Conservation (phyloP, 2,797 vertebrate species). For the Melanotaenia pygmaea region DNA sequence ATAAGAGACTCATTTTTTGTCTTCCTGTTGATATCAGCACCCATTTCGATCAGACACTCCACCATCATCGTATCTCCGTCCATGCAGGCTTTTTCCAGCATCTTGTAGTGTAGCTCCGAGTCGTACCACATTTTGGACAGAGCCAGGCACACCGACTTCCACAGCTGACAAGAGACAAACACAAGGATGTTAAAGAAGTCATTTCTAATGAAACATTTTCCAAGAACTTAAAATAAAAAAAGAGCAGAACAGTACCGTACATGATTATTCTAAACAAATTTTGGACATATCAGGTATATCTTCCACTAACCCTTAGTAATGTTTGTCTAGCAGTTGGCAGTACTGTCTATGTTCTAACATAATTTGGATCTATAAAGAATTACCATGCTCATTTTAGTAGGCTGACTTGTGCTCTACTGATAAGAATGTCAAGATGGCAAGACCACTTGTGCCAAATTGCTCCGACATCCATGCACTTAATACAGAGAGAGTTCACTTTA, state of each 20-base stretch:
- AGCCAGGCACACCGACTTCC: constrained; percentile 87
- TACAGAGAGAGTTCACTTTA: no score
- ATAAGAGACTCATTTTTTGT: constrained; percentile 89
- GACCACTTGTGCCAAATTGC: no score
- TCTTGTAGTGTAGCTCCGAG: constrained; percentile 83
- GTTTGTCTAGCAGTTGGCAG: not conserved
- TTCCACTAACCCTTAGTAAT: not conserved
- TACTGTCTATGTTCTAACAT: constrained; percentile 1
- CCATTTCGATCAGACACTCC: constrained; percentile 91
- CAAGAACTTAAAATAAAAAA: not conserved
- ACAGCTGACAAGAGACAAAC: constrained; percentile 78
- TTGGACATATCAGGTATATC: not conserved
- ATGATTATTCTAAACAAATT: not conserved
- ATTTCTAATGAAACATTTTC: not conserved
- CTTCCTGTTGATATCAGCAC: constrained; percentile 90
- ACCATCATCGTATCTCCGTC: constrained; percentile 87
- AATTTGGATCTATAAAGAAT: not conserved
- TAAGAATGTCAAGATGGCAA: no score
- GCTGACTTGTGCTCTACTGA: no score
- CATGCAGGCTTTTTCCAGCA: constrained; percentile 91
- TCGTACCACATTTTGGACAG: constrained; percentile 89
- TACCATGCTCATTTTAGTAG: not conserved
- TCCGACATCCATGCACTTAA: no score
- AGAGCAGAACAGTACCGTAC: not conserved
- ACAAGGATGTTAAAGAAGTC: not conserved